Evolutionary conservation across 2,113 vertebrate genomes (phyloP).

Genomic region (Paracanthobrama guichenoti): DNA sequence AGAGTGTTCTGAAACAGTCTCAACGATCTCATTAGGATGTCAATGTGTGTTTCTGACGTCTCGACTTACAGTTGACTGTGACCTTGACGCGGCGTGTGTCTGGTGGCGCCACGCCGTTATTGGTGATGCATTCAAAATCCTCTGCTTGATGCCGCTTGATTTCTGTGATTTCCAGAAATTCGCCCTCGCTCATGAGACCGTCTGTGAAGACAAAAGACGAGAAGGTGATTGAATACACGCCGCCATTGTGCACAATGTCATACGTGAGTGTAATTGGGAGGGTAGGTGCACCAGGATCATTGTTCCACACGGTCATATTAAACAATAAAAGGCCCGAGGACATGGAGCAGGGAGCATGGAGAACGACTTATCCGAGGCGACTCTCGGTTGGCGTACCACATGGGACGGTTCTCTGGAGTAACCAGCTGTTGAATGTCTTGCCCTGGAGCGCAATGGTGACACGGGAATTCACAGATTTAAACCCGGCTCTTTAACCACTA

Average conservation of each 20-base stretch:
- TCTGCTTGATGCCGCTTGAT: slow-evolving; percentile 88
- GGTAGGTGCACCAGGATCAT: neutral
- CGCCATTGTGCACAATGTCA: neutral
- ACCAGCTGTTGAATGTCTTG: neutral
- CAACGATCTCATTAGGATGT: slow-evolving; percentile 24
- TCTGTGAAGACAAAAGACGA: slow-evolving; percentile 68
- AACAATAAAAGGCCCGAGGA: slow-evolving; percentile 3
- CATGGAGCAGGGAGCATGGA: neutral
- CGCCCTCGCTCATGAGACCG: slow-evolving; percentile 84
- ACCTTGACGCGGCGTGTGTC: slow-evolving; percentile 85
- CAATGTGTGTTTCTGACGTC: slow-evolving; percentile 16
- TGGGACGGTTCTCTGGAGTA: neutral
- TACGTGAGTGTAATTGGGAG: neutral
- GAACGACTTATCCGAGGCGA: neutral
- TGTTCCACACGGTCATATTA: slow-evolving; percentile 4
- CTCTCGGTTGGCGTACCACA: neutral
- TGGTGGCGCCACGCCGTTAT: slow-evolving; percentile 82
- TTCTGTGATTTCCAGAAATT: slow-evolving; percentile 89
- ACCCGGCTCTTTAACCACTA: neutral
- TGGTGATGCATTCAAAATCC: slow-evolving; percentile 87
- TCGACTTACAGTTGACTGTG: slow-evolving; percentile 88
- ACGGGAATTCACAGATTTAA: neutral
- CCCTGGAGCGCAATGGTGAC: neutral
- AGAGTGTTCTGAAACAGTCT: neutral
- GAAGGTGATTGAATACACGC: neutral